phyloP scores from a whole-genome alignment of 2,797 vertebrate genomes.

The Acestrorhynchus altus region DNA sequence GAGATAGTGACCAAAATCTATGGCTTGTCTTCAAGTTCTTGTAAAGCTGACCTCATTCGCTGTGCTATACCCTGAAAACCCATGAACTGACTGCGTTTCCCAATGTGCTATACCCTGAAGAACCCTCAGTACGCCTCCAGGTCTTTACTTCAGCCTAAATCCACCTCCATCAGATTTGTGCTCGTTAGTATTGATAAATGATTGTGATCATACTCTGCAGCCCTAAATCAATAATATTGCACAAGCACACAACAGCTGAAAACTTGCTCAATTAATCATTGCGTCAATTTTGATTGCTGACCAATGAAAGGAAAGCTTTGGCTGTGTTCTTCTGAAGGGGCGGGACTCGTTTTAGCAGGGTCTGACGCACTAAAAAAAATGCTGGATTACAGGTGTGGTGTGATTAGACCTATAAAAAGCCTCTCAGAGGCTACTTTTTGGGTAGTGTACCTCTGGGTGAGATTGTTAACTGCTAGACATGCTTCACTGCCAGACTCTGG shows the following conservation, averaged over 20 bases:
- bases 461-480: too few relatives aligned
- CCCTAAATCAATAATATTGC: slow-evolving; percentile 66
- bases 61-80: slow-evolving; percentile 7
- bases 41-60: neutral
- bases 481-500: too few relatives aligned
- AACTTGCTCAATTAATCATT: too few relatives aligned
- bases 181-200: slow-evolving; percentile 70
- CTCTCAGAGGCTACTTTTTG: too few relatives aligned
- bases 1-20: neutral
- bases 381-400: too few relatives aligned
- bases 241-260: slow-evolving; percentile 26
- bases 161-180: slow-evolving; percentile 71
- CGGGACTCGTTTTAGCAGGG: neutral
- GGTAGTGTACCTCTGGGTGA: too few relatives aligned
- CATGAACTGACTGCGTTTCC: neutral
- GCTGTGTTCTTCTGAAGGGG: neutral
- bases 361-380: too few relatives aligned
- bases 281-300: too few relatives aligned
- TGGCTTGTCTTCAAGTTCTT: slow-evolving; percentile 20
- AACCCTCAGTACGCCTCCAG: slow-evolving; percentile 44
- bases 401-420: too few relatives aligned
- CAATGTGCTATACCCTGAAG: neutral
- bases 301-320: neutral
- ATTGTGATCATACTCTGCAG: slow-evolving; percentile 72
- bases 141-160: slow-evolving; percentile 36